Conservation (phyloP, 1,140 invertebrate species). For the Ips typographus region DNA sequence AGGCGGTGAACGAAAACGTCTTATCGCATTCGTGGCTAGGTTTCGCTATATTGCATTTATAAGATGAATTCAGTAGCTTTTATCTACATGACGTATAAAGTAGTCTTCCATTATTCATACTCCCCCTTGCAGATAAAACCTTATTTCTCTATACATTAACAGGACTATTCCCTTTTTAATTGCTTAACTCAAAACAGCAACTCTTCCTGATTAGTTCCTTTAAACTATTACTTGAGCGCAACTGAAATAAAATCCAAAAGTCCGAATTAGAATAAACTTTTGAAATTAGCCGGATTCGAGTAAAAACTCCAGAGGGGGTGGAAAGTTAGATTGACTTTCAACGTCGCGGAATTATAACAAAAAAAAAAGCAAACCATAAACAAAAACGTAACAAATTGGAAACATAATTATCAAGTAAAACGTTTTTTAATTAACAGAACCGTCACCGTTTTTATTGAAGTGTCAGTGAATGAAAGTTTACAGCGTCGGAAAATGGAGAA, state of each 20-base stretch:
- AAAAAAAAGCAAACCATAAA: no score
- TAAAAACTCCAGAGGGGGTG: no score
- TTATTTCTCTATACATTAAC: neutral
- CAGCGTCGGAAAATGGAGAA: neutral
- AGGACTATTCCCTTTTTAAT: neutral
- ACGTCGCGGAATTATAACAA: no score
- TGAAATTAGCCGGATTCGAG: no score
- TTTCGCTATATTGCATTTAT: slow-evolving; percentile 15
- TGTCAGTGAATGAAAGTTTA: slow-evolving; percentile 4
- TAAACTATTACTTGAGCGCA: no score
- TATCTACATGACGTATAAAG: slow-evolving; percentile 13
- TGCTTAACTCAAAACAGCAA: no score
- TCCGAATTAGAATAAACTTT: no score
- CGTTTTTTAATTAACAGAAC: slow-evolving; percentile 8
- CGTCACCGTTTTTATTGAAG: neutral
- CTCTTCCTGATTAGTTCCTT: no score
- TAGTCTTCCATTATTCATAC: slow-evolving; percentile 12
- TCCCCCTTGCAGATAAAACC: neutral
- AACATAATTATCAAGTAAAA: neutral
- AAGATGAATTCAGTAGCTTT: slow-evolving; percentile 9
- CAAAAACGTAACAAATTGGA: neutral
- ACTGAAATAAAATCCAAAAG: no score
- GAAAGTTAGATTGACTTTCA: no score
- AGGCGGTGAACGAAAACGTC: slow-evolving; percentile 29
- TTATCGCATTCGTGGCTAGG: slow-evolving; percentile 39